These are phyloP conservation scores for Stictocephala bisonia DNA, from an alignment of 2,888 invertebrate species.

Conservation along the genomic window DNA sequence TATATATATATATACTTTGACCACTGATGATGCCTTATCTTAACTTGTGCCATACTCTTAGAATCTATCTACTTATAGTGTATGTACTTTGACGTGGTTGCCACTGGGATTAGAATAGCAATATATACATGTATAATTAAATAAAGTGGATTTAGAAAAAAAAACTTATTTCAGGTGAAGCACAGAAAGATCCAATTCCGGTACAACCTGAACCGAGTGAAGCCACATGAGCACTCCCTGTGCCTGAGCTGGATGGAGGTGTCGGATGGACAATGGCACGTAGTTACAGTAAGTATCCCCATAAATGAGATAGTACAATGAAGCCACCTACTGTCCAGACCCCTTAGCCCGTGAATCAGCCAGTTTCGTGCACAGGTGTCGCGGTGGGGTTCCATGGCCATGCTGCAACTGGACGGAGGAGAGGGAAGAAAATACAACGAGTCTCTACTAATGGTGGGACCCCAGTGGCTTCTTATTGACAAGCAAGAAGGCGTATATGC, in stretches of 20 bases:
- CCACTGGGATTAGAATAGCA: too few species aligned
- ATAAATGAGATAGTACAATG: neutral
- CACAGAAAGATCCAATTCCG: slow-evolving; percentile 89
- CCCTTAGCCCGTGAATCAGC: neutral
- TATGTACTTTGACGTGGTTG: too few species aligned
- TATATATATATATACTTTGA: too few species aligned
- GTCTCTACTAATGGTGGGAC: slow-evolving; percentile 87
- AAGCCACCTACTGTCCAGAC: neutral
- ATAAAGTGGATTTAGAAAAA: too few species aligned
- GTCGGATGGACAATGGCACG: slow-evolving; percentile 97
- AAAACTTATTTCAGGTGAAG: slow-evolving; percentile 78
- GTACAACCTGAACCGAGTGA: slow-evolving; percentile 89
- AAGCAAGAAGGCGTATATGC: slow-evolving; percentile 96
- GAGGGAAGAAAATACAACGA: slow-evolving; percentile 94
- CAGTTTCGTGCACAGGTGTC: slow-evolving; percentile 69
- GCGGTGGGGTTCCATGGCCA: slow-evolving; percentile 91
- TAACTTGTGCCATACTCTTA: too few species aligned
- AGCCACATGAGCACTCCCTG: slow-evolving; percentile 89
- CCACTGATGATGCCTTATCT: too few species aligned
- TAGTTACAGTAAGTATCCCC: slow-evolving; percentile 71
- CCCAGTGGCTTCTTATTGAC: slow-evolving; percentile 91
- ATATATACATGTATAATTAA: too few species aligned
- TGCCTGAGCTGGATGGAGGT: slow-evolving; percentile 90
- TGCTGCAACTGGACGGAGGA: slow-evolving; percentile 91
- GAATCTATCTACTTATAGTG: too few species aligned